These are phyloP conservation scores for Sphaeridia pumilis DNA, from an alignment of 2,888 invertebrate species.

Conservation along the genomic window DNA sequence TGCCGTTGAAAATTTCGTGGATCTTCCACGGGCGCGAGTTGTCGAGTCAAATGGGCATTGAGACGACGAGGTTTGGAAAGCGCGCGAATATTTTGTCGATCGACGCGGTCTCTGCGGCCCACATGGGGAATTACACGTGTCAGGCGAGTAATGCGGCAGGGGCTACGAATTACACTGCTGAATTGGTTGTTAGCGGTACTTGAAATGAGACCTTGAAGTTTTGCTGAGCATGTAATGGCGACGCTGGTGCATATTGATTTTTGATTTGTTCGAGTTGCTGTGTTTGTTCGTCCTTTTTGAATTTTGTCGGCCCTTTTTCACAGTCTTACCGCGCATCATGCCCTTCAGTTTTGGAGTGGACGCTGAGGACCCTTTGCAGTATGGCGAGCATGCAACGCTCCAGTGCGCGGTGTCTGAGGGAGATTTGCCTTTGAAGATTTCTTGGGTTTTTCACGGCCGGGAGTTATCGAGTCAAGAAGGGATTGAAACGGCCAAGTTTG, in stretches of 20 bases:
- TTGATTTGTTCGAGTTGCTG: neutral
- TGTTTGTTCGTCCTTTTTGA: too few species aligned
- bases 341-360: slow-evolving; percentile 37
- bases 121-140: slow-evolving; percentile 63
- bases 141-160: slow-evolving; percentile 61
- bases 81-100: slow-evolving; percentile 49
- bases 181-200: slow-evolving; percentile 10
- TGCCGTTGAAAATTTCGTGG: slow-evolving; percentile 37
- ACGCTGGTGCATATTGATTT: neutral
- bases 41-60: slow-evolving; percentile 41
- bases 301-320: slow-evolving; percentile 12
- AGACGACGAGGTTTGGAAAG: slow-evolving; percentile 47
- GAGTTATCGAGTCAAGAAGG: slow-evolving; percentile 38
- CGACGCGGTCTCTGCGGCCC: slow-evolving; percentile 13
- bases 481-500: slow-evolving; percentile 46
- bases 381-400: slow-evolving; percentile 24
- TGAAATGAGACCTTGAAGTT: neutral
- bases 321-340: slow-evolving; percentile 36
- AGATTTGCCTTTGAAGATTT: slow-evolving; percentile 39
- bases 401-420: slow-evolving; percentile 36
- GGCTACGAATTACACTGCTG: slow-evolving; percentile 52
- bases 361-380: slow-evolving; percentile 25
- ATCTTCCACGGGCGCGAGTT: slow-evolving; percentile 27
- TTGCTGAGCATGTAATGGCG: neutral
- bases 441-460: slow-evolving; percentile 25